These are phyloP conservation scores for Malurus alboscapulatus DNA, from an alignment of 2,113 vertebrate genomes.

Conservation along the genomic window DNA sequence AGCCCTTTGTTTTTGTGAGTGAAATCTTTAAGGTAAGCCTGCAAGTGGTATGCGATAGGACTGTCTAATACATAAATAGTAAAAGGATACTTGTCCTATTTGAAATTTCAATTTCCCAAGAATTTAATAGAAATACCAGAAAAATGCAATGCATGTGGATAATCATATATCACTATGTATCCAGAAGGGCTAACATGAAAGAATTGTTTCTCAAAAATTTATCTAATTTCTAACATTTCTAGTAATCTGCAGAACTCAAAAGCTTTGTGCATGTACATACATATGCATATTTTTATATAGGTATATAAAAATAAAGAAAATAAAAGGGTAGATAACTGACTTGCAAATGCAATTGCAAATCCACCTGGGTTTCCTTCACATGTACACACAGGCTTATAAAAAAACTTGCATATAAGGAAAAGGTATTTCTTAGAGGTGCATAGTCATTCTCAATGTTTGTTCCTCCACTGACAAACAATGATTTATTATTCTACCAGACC, in stretches of 20 bases:
- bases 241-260: background rate
- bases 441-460: background rate
- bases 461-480: background rate
- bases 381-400: background rate
- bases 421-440: background rate
- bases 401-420: background rate
- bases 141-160: background rate
- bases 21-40: background rate
- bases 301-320: too few species aligned
- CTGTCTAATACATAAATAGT: background rate
- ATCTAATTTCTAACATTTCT: background rate
- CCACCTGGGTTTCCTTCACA: background rate
- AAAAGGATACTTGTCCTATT: background rate
- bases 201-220: background rate
- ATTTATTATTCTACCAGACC: background rate
- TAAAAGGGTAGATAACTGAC: fast-evolving
- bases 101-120: background rate
- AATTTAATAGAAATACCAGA: background rate
- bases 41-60: background rate
- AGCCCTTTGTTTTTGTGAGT: background rate
- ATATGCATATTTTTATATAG: too few species aligned
- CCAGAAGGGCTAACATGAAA: background rate
- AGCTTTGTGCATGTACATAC: background rate
- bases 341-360: background rate
- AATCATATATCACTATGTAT: background rate